phyloP scores from a whole-genome alignment of 2,888 invertebrate species.

The Podotricha telesiphe region DNA sequence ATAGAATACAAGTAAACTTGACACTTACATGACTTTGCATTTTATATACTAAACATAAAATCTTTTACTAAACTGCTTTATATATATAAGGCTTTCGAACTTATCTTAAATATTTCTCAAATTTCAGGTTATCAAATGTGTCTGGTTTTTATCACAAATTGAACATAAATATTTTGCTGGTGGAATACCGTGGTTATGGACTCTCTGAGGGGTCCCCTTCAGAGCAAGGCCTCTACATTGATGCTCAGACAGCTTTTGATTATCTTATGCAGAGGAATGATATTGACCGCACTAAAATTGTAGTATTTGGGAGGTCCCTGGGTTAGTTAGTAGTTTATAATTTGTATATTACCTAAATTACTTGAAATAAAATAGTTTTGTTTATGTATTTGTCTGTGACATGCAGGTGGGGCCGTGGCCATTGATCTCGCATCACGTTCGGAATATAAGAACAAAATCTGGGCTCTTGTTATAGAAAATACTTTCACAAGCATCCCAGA shows the following conservation, averaged over 20 bases:
- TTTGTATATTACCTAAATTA: not conserved
- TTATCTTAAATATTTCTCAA: not conserved
- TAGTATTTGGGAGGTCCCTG: slow-evolving; percentile 95
- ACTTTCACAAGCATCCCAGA: slow-evolving; percentile 97
- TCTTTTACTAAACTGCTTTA: too few relatives aligned
- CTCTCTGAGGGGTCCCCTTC: slow-evolving; percentile 94
- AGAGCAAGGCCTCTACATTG: slow-evolving; percentile 93
- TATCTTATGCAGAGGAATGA: slow-evolving; percentile 92
- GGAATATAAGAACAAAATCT: slow-evolving; percentile 90
- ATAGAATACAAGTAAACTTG: too few relatives aligned
- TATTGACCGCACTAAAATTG: slow-evolving; percentile 92
- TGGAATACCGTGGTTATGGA: slow-evolving; percentile 98
- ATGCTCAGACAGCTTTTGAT: slow-evolving; percentile 94
- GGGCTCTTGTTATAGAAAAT: slow-evolving; percentile 96
- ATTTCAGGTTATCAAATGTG: slow-evolving; percentile 91
- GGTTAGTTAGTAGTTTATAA: slow-evolving; percentile 79
- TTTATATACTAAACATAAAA: too few relatives aligned
- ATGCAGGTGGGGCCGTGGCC: slow-evolving; percentile 93
- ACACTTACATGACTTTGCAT: too few relatives aligned
- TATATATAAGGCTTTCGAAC: too few relatives aligned
- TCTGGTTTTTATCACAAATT: slow-evolving; percentile 92
- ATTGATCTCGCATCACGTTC: slow-evolving; percentile 92
- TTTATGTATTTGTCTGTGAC: not conserved
- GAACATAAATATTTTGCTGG: slow-evolving; percentile 93
- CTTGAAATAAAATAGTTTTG: too few relatives aligned